These are phyloP conservation scores for Pinna nobilis DNA, from an alignment of 1,140 invertebrate species.

Conservation along the genomic window DNA sequence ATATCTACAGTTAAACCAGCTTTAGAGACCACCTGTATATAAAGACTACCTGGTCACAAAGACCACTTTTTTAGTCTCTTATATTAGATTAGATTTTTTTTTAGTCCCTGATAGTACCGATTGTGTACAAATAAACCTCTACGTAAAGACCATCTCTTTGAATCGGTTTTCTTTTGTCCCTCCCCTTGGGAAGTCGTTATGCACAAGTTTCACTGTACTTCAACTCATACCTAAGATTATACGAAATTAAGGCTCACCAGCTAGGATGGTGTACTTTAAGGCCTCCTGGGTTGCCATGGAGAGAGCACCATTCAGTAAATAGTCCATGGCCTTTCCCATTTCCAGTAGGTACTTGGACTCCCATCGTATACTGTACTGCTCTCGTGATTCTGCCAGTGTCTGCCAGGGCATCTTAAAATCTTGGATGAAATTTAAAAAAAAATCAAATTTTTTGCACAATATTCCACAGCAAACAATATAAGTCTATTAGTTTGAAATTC, in stretches of 20 bases:
- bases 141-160: too few species aligned
- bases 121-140: too few species aligned
- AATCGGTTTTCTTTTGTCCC: background rate
- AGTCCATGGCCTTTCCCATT: slow-evolving; percentile 76
- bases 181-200: background rate
- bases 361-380: slow-evolving; percentile 84
- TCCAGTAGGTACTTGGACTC: slow-evolving; percentile 83
- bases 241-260: slow-evolving; percentile 74
- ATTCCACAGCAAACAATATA: too few species aligned
- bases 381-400: slow-evolving; percentile 78
- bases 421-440: slow-evolving; percentile 37
- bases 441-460: too few species aligned
- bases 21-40: too few species aligned
- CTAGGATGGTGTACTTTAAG: slow-evolving; percentile 84
- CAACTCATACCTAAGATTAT: background rate
- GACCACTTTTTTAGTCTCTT: too few species aligned
- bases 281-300: slow-evolving; percentile 83
- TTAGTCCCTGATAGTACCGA: too few species aligned
- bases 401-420: slow-evolving; percentile 80
- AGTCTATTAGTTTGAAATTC: too few species aligned
- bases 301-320: slow-evolving; percentile 79
- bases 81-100: background rate
- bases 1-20: too few species aligned
- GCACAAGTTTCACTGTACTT: background rate
- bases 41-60: too few species aligned